A percentile compares a stretch with the other conserved stretches of the same genome.
Evolutionary conservation across 2,888 invertebrate species (phyloP).

Genomic region (Sussaba pulchella): DNA sequence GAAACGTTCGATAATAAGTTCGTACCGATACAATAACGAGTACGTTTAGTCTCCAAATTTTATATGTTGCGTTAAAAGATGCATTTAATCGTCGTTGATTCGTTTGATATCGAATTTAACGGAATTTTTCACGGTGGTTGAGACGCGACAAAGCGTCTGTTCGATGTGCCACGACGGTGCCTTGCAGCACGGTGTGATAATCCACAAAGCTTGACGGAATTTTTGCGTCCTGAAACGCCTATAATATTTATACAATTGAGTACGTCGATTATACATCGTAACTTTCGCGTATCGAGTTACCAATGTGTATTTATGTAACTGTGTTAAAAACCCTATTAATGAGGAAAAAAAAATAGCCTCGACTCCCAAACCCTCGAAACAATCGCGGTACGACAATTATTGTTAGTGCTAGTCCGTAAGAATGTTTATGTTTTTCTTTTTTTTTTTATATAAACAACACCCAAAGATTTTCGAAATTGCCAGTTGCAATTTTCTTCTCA

Average conservation of each 20-base stretch:
- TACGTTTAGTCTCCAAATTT: slow-evolving; percentile 17
- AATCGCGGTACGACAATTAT: slow-evolving; percentile 44
- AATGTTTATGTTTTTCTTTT: slow-evolving; percentile 70
- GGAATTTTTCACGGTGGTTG: slow-evolving; percentile 3
- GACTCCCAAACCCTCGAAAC: slow-evolving; percentile 2
- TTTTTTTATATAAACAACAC: slow-evolving; percentile 60
- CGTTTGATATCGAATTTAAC: slow-evolving; percentile 15
- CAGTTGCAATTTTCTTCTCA: slow-evolving; percentile 70
- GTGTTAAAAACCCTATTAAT: slow-evolving; percentile 55
- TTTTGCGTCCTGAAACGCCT: slow-evolving; percentile 35
- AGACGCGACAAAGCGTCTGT: slow-evolving; percentile 34
- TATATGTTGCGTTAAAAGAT: neutral
- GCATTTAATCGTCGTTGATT: slow-evolving; percentile 1
- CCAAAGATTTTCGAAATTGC: slow-evolving; percentile 77
- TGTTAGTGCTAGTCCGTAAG: slow-evolving; percentile 73
- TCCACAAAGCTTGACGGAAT: slow-evolving; percentile 54
- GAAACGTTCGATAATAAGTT: no score
- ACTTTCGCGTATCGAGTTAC: slow-evolving; percentile 61
- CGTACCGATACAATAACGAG: neutral
- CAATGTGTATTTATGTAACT: slow-evolving; percentile 64
- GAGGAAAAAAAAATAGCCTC: slow-evolving; percentile 41
- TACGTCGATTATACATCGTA: slow-evolving; percentile 45
- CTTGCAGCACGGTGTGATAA: slow-evolving; percentile 67
- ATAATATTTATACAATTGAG: slow-evolving; percentile 58
- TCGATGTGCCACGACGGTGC: slow-evolving; percentile 68